Evolutionary conservation across 2,113 vertebrate genomes (phyloP), one percentile per base, ranked within the genome.

Genomic region (Podiceps cristatus): DNA sequence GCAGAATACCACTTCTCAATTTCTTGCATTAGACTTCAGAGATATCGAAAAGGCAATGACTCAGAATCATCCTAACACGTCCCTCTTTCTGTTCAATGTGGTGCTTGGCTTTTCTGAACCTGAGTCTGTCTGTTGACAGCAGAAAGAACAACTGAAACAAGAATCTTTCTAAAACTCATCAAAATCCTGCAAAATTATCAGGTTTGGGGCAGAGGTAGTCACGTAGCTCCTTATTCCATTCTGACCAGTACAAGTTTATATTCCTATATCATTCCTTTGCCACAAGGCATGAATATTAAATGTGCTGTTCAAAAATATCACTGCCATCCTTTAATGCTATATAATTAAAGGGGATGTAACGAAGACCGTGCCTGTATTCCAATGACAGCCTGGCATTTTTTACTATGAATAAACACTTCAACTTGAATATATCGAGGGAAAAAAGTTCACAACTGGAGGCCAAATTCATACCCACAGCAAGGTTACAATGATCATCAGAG

Each of bases 391-490:
- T 80, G 33, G 55, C 33, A 31, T 69, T 86, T 90, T 96, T 90
- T 53, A 35, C 56, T 87, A 23, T 50, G n/a, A 93, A 71, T 75
- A 92, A 77, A 95, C 59, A 72, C 52, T 91, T 89, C 49, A 94
- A 53, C 31, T 81, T 52, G 53, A 79, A 88, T 73, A 49, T n/a
- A 81, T 10, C 31, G 37, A 35, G 25, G 33, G 25, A n/a, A 47
- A 71, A 35, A 71, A 20, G 27, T 63, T 72, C 49, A 45, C 23
- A 74, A 19, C 20, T 68, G 5, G 24, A 80, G 44, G 44, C 22
- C 72, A 77, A 89, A 92, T 82, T 95, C 75, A 77, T 45, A 81
- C 24, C 19, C 28, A 19, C 20, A 49, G 59, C 20, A 63, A 82
- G 40, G 37, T 68, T 84, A 35, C 42, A 42, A 35, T 85, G 87